Base-by-base conservation (phyloP, 2,113 vertebrate genomes). In the Pogonocichla stellata region DNA sequence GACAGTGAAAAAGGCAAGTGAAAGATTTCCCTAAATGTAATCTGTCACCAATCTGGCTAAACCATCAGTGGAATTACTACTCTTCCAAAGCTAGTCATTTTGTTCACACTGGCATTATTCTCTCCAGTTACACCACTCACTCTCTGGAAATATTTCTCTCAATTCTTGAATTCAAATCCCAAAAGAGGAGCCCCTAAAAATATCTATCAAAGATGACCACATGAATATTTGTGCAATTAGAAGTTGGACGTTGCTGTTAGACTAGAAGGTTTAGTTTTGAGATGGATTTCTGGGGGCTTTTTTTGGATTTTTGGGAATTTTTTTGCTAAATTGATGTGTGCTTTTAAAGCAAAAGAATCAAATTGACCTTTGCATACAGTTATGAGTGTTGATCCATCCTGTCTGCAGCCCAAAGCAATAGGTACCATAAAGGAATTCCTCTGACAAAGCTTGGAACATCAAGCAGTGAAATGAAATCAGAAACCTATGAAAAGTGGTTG, bases 291-390 rank as follows among this genome's bases (percentile, higher is more conserved):
- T 16, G 40, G 31, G 36, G 9, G 4, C 1, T 31, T 20, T 45
- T 10, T 26, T 9, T 33, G 13, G 23, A 8, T 10, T 43, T 57
- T 66, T 24, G 1, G 4, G 1, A 4, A 10, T 23, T 28, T 36
- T 54, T 67, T 74, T 3, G 3, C 23, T 71, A 28, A 78, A 73
- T 47, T 34, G 5, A 34, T 5, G 0, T 19, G 1, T 48, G 15
- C 17, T 80, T 93, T 85, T 62, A 79, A 85, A 70, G 19, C 5
- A 62, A 66, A 87, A 50, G 5, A 82, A 81, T n/a, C 36, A 70
- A 54, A 67, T 14, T 36, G 24, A 61, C 31, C 6, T 58, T 34
- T 69, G 33, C 43, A 54, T 28, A 74, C 10, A 60, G 10, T 62
- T 20, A 28, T 0, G 0, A 40, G 19, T 47, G 29, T 62, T 71